These are phyloP conservation scores for Tenodera sinensis DNA, from an alignment of 2,888 invertebrate species.

Conservation along the genomic window DNA sequence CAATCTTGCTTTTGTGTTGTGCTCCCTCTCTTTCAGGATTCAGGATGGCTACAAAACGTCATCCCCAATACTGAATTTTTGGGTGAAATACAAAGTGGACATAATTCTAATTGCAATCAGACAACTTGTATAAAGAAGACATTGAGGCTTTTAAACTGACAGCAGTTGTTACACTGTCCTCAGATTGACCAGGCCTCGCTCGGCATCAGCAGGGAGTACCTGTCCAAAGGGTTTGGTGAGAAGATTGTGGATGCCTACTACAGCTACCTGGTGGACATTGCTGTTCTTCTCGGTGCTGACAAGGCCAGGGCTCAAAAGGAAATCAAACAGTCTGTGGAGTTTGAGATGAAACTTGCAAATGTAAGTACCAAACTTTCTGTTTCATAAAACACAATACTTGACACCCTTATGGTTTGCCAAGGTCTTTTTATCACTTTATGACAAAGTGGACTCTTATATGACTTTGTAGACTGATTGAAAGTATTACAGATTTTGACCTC, in stretches of 20 bases:
- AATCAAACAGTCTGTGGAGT: constrained; percentile 73
- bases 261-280: constrained; percentile 83
- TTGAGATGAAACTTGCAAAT: constrained; percentile 88
- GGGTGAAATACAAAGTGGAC: too few relatives aligned
- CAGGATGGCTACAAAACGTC: too few relatives aligned
- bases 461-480: not conserved
- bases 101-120: too few relatives aligned
- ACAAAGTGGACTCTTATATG: too few relatives aligned
- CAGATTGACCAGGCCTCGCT: constrained; percentile 85
- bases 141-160: too few relatives aligned
- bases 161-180: constrained; percentile 29
- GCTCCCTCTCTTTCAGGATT: constrained; percentile 16
- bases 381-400: not conserved
- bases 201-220: constrained; percentile 79
- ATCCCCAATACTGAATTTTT: too few relatives aligned
- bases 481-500: not conserved
- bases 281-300: constrained; percentile 79
- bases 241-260: constrained; percentile 83
- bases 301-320: constrained; percentile 63
- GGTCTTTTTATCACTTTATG: too few relatives aligned
- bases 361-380: constrained; percentile 55
- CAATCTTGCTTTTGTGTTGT: not conserved
- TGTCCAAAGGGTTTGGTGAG: constrained; percentile 77
- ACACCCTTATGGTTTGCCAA: too few relatives aligned
- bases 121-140: too few relatives aligned